Conservation (phyloP, 2,888 invertebrate species). For the Drosophila anomalipes region DNA sequence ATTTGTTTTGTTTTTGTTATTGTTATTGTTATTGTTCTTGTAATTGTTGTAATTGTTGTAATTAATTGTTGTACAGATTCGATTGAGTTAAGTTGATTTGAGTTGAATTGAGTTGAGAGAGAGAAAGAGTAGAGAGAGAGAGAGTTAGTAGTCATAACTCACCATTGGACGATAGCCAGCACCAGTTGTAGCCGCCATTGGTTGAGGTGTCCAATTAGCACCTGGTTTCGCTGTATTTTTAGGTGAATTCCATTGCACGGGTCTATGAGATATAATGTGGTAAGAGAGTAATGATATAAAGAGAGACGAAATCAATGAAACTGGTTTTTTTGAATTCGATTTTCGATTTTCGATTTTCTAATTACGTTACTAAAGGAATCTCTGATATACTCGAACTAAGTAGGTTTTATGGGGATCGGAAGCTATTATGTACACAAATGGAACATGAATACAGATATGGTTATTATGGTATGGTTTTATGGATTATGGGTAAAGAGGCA, state of each 20-base stretch:
- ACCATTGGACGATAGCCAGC: slow-evolving; percentile 95
- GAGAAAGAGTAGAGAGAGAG: slow-evolving; percentile 51
- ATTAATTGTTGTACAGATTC: slow-evolving; percentile 33
- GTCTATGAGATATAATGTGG: slow-evolving; percentile 87
- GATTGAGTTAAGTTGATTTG: slow-evolving; percentile 30
- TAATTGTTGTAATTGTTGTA: slow-evolving; percentile 49
- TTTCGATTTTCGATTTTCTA: slow-evolving; percentile 34
- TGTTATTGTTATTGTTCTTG: slow-evolving; percentile 40
- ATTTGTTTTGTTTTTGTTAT: slow-evolving; percentile 28
- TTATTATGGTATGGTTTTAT: slow-evolving; percentile 10
- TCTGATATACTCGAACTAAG: slow-evolving; percentile 49
- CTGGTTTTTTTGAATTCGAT: slow-evolving; percentile 37
- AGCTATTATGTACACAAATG: slow-evolving; percentile 55
- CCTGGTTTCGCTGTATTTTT: slow-evolving; percentile 94
- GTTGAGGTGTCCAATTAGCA: slow-evolving; percentile 93
- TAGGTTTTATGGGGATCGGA: slow-evolving; percentile 28
- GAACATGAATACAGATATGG: slow-evolving; percentile 40
- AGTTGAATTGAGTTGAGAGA: slow-evolving; percentile 50
- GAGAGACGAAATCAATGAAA: slow-evolving; percentile 74
- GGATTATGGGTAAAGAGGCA: slow-evolving; percentile 5
- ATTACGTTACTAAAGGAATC: slow-evolving; percentile 40
- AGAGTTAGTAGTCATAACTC: slow-evolving; percentile 84
- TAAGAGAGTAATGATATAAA: slow-evolving; percentile 78
- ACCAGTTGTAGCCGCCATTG: slow-evolving; percentile 95
- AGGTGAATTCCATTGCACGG: slow-evolving; percentile 96